phyloP scores from a whole-genome alignment of 2,888 invertebrate genomes.

The Danaus chrysippus region DNA sequence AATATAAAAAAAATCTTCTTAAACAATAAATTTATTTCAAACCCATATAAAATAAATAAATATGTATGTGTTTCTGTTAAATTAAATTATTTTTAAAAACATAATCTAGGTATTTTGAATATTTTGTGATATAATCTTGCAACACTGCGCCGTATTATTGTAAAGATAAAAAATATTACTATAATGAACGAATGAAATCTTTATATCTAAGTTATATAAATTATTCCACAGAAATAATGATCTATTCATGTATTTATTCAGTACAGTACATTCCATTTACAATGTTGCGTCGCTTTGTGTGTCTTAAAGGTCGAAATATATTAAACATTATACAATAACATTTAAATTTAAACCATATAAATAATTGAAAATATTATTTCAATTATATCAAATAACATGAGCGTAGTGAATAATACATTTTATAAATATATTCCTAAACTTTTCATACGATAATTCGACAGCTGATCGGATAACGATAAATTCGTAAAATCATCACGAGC shows the following conservation, averaged over 20 bases:
- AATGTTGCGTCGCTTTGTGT: constrained; percentile 51
- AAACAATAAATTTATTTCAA: no score
- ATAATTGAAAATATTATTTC: no score
- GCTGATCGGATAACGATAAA: neutral
- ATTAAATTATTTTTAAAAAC: no score
- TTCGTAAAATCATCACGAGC: neutral
- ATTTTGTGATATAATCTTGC: neutral
- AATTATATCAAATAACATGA: no score
- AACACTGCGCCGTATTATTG: neutral
- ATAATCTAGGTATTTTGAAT: neutral
- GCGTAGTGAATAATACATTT: no score
- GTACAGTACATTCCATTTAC: constrained; percentile 37
- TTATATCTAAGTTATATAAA: neutral
- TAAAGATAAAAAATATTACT: neutral
- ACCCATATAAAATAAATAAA: no score
- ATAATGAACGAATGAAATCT: neutral
- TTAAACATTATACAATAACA: no score
- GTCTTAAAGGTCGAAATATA: constrained; percentile 29
- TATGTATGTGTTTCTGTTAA: no score
- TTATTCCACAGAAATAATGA: neutral
- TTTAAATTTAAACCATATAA: no score
- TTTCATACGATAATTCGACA: neutral
- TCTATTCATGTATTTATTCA: constrained; percentile 2
- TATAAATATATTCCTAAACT: neutral
- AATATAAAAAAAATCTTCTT: no score